Conservation (phyloP, 2,113 vertebrate genomes). For the Dromaius novaehollandiae region DNA sequence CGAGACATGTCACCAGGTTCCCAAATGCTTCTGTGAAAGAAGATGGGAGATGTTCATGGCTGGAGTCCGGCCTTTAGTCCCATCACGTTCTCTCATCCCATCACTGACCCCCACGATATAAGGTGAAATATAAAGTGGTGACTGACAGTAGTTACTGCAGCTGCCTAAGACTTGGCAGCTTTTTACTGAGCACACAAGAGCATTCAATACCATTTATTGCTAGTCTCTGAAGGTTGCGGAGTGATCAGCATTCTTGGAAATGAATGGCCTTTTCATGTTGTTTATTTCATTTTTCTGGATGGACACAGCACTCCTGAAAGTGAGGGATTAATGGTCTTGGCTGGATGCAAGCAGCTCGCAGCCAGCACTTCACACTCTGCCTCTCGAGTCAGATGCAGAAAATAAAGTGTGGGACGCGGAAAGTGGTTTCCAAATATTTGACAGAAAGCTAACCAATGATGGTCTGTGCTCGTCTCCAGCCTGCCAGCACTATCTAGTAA, state of each 20-base stretch:
- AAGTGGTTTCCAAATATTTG: constrained; percentile 56
- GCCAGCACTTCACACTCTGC: not conserved
- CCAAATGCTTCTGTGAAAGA: not conserved
- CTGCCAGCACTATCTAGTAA: not conserved
- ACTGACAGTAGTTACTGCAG: not conserved
- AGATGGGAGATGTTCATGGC: not conserved
- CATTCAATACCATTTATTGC: not conserved
- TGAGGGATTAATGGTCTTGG: constrained; percentile 8
- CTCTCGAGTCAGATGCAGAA: not conserved
- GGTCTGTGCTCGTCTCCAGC: not conserved
- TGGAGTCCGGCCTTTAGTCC: not conserved
- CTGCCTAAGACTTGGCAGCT: not conserved
- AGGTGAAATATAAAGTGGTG: not conserved
- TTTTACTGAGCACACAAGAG: not conserved
- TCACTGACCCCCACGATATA: not conserved
- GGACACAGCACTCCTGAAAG: not conserved
- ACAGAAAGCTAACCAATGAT: not conserved
- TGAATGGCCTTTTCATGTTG: constrained; percentile 54
- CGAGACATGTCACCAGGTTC: not conserved
- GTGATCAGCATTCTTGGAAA: not conserved
- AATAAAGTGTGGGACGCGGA: not conserved
- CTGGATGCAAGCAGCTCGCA: not conserved
- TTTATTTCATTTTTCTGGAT: constrained; percentile 47
- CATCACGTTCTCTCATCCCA: not conserved
- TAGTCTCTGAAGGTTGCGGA: constrained; percentile 1